A percentile compares a stretch with the other conserved stretches of the same genome.
These are phyloP conservation scores for Marcusenius ussheri DNA, from an alignment of 2,113 vertebrate genomes.

Conservation along the genomic window DNA sequence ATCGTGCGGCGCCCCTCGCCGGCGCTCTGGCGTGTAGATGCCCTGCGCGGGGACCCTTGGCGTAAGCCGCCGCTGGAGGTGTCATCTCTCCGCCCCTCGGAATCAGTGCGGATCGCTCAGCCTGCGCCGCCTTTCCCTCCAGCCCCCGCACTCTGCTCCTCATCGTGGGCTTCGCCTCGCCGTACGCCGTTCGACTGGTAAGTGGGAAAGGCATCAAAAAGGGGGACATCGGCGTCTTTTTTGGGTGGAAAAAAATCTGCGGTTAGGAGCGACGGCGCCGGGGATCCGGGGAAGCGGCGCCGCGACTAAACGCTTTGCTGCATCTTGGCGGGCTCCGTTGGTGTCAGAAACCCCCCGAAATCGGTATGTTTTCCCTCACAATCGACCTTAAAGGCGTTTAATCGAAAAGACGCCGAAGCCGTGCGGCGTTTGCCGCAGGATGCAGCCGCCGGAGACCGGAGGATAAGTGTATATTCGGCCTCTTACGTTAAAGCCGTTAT, in stretches of 20 bases:
- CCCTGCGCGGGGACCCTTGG: neutral
- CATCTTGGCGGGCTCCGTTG: neutral
- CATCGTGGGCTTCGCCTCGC: constrained; percentile 35
- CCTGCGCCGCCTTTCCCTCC: constrained; percentile 47
- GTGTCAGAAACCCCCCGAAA: neutral
- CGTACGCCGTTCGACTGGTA: constrained; percentile 33
- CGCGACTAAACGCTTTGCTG: neutral
- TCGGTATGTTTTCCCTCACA: neutral
- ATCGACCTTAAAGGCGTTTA: neutral
- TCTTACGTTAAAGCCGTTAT: neutral
- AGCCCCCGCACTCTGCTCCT: constrained; percentile 25
- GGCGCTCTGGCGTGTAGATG: neutral
- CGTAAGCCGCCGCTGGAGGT: neutral
- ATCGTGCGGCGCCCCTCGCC: neutral
- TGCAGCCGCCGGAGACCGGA: neutral
- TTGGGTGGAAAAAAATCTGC: neutral
- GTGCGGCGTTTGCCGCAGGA: neutral
- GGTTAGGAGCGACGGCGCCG: neutral
- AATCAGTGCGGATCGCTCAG: constrained; percentile 58
- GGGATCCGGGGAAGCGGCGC: neutral
- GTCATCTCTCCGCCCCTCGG: constrained; percentile 46
- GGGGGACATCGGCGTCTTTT: neutral
- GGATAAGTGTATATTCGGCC: neutral
- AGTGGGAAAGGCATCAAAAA: constrained; percentile 20
- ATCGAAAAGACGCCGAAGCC: neutral